phyloP scores from a whole-genome alignment of 1,140 invertebrate species.

The Drosophila nikananu region DNA sequence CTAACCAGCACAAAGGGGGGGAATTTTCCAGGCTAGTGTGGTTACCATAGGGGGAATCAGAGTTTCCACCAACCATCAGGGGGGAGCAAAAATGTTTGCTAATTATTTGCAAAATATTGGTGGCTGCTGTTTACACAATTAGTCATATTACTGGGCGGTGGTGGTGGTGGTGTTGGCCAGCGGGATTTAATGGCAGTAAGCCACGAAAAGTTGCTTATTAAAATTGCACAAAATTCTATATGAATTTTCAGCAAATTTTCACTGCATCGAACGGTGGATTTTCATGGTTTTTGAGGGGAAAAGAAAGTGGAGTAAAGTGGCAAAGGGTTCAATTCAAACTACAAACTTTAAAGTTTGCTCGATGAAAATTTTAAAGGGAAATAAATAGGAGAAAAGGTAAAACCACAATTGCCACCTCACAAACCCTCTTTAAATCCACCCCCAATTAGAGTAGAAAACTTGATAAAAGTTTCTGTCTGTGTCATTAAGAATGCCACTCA shows the following conservation, averaged over 20 bases:
- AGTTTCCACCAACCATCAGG: constrained; percentile 24
- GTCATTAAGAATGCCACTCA: constrained; percentile 48
- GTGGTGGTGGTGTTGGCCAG: neutral
- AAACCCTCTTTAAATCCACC: constrained; percentile 17
- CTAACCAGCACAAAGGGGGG: neutral
- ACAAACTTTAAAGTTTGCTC: neutral
- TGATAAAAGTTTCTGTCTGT: constrained; percentile 46
- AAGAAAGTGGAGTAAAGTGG: constrained; percentile 2
- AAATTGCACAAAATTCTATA: constrained; percentile 48
- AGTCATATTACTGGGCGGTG: constrained; percentile 34
- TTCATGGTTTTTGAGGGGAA: neutral
- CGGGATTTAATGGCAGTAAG: neutral
- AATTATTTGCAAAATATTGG: constrained; percentile 82
- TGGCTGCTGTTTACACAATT: constrained; percentile 65
- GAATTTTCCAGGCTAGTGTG: constrained; percentile 66
- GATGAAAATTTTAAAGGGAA: neutral
- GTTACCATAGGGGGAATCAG: constrained; percentile 16
- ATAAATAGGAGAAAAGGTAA: neutral
- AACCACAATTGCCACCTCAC: neutral
- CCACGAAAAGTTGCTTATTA: constrained; percentile 66
- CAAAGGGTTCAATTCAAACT: neutral
- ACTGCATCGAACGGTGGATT: neutral
- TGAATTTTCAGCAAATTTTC: constrained; percentile 34
- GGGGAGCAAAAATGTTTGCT: constrained; percentile 60
- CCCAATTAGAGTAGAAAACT: constrained; percentile 52